phyloP scores from a whole-genome alignment of 2,888 invertebrate genomes.

The Agrochola macilenta region DNA sequence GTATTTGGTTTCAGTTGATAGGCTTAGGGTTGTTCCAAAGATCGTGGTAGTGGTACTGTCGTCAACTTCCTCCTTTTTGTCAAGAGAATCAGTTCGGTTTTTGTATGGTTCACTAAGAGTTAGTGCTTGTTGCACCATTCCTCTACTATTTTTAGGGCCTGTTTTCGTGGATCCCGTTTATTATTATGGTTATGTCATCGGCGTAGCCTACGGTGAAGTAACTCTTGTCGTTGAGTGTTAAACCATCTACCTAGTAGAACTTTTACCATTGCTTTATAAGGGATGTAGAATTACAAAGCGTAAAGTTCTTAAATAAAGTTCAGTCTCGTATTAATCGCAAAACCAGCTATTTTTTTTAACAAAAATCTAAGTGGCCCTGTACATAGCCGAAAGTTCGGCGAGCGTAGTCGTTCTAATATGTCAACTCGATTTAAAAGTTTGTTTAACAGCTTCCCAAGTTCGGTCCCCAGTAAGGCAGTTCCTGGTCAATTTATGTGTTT shows the following conservation, averaged over 20 bases:
- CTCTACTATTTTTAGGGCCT: too few relatives aligned
- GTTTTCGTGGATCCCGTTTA: too few relatives aligned
- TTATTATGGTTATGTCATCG: too few relatives aligned
- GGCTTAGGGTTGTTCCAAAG: too few relatives aligned
- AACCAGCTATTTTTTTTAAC: slow-evolving; percentile 24
- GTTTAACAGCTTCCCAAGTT: slow-evolving; percentile 65
- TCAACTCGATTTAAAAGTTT: slow-evolving; percentile 66
- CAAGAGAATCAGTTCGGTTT: too few relatives aligned
- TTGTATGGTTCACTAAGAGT: too few relatives aligned
- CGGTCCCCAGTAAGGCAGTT: slow-evolving; percentile 51
- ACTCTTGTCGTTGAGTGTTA: too few relatives aligned
- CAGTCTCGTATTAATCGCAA: slow-evolving; percentile 18
- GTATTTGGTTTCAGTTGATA: too few relatives aligned
- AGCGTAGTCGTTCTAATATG: slow-evolving; percentile 52
- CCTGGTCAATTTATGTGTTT: slow-evolving; percentile 71
- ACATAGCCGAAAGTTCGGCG: slow-evolving; percentile 45
- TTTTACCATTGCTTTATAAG: slow-evolving; percentile 29
- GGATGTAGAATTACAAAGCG: slow-evolving; percentile 14
- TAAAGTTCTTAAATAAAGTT: slow-evolving; percentile 10
- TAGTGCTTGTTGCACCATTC: too few relatives aligned
- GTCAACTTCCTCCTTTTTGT: too few relatives aligned
- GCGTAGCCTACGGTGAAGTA: too few relatives aligned
- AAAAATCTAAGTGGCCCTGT: slow-evolving; percentile 21
- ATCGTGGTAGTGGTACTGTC: too few relatives aligned
- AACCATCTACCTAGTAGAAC: not conserved